These are phyloP conservation scores for Acrocyrtus sp. DNA, from an alignment of 2,888 invertebrate genomes.

Conservation along the genomic window DNA sequence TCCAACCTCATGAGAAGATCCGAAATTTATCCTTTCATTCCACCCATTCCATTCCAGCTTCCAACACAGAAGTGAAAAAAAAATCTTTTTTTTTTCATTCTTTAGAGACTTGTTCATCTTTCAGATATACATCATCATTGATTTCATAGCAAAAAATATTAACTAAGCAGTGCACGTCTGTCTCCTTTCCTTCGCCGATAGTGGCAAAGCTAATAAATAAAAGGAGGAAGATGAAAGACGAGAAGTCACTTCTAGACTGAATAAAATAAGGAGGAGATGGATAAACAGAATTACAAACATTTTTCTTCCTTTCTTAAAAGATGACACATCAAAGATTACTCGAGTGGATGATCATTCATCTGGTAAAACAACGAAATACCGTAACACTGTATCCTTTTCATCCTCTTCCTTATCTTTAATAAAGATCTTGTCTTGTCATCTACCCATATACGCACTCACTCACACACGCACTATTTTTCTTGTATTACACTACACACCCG, in stretches of 20 bases:
- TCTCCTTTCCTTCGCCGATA: constrained; percentile 27
- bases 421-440: background rate
- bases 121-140: constrained; percentile 23
- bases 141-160: no score
- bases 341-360: constrained; percentile 49
- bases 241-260: background rate
- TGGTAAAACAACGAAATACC: constrained; percentile 46
- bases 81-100: no score
- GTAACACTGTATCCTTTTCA: constrained; percentile 20
- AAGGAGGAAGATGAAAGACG: constrained; percentile 23
- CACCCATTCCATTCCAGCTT: no score
- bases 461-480: constrained; percentile 1
- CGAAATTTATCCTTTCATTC: no score
- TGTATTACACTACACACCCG: no score
- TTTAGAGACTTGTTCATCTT: no score
- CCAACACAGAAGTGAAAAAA: no score
- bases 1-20: no score
- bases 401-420: background rate
- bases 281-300: constrained; percentile 25
- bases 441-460: background rate
- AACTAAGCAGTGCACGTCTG: constrained; percentile 20
- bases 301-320: constrained; percentile 24
- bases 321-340: constrained; percentile 50
- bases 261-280: constrained; percentile 9
- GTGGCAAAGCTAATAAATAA: constrained; percentile 49